phyloP scores from a whole-genome alignment of 2,888 invertebrate genomes.

The Gymnoscelis rufifasciata region DNA sequence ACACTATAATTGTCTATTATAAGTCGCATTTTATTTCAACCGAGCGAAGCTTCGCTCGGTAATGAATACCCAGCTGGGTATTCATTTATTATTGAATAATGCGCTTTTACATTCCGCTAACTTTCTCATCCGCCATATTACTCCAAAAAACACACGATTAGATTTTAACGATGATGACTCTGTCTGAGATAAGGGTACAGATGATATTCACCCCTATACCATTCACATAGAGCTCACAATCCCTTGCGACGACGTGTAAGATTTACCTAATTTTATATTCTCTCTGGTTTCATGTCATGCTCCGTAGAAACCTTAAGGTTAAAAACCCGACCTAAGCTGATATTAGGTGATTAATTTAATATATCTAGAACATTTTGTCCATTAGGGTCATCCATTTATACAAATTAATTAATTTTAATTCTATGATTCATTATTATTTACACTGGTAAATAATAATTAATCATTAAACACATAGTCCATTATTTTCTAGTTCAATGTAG shows the following conservation, averaged over 20 bases:
- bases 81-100: too few relatives aligned
- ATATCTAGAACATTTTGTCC: too few relatives aligned
- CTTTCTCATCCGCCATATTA: background rate
- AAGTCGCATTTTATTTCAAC: too few relatives aligned
- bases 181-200: constrained; percentile 30
- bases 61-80: too few relatives aligned
- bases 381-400: too few relatives aligned
- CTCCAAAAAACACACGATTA: constrained; percentile 52
- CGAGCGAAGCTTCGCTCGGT: too few relatives aligned
- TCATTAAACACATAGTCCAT: too few relatives aligned
- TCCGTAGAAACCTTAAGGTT: constrained; percentile 48
- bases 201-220: constrained; percentile 31
- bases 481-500: too few relatives aligned
- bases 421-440: too few relatives aligned
- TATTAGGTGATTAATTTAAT: background rate
- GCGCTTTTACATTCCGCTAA: background rate
- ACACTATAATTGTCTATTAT: too few relatives aligned
- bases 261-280: constrained; percentile 64
- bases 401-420: too few relatives aligned
- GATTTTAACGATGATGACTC: constrained; percentile 71
- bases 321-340: constrained; percentile 33
- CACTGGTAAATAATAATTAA: too few relatives aligned
- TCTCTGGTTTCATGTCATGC: constrained; percentile 54
- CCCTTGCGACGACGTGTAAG: constrained; percentile 14
- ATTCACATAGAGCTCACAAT: constrained; percentile 25